Percentiles rank a stretch among this genome's conserved stretches.
These are phyloP conservation scores for Eublepharis macularius DNA, from an alignment of 2,113 vertebrate genomes.

Conservation along the genomic window DNA sequence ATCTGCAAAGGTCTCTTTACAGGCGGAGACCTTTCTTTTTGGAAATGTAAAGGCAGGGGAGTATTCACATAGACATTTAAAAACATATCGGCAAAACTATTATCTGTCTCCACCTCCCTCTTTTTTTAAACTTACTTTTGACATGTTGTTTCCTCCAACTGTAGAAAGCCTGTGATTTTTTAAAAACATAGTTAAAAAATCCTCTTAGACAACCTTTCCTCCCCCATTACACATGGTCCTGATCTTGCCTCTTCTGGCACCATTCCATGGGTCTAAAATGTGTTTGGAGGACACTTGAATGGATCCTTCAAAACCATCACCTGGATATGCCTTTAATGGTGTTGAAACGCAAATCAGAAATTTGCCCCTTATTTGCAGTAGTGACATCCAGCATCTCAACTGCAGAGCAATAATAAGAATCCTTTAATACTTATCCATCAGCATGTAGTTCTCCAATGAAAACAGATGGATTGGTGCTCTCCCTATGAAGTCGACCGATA, in stretches of 20 bases:
- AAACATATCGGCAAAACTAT: neutral
- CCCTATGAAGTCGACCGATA: constrained; percentile 54
- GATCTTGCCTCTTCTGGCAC: neutral
- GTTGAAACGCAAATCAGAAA: neutral
- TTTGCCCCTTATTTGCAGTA: neutral
- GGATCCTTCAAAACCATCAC: rapidly evolving
- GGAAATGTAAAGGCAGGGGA: no score
- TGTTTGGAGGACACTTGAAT: neutral
- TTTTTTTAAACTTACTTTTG: neutral
- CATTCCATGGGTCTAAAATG: neutral
- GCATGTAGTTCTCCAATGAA: constrained; percentile 29
- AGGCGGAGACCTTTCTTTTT: no score
- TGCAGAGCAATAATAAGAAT: neutral
- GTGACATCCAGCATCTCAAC: neutral
- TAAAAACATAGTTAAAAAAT: no score
- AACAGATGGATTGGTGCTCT: constrained; percentile 28
- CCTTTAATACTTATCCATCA: constrained; percentile 45
- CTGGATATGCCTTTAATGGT: neutral
- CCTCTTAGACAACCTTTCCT: neutral
- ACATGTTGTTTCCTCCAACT: neutral
- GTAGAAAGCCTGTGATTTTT: neutral
- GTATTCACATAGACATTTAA: no score
- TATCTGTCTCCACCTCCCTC: neutral
- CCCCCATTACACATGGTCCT: neutral
- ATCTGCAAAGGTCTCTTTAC: no score